Percentiles rank a stretch among this genome's conserved stretches.
Evolutionary conservation across 2,113 vertebrate genomes (phyloP).

Genomic region (Sinocyclocheilus rhinocerous): DNA sequence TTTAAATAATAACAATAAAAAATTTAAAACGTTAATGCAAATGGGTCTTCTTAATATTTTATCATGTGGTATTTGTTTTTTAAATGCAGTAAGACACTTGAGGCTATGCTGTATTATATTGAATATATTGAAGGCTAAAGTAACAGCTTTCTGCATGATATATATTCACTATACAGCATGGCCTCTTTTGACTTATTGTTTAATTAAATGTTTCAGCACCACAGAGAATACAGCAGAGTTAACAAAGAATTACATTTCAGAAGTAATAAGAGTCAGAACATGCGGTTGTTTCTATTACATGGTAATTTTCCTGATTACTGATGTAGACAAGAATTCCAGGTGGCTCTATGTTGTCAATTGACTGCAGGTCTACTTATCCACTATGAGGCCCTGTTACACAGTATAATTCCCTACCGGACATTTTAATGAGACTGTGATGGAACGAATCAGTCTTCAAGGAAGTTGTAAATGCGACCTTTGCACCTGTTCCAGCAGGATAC

Average conservation of each 20-base stretch:
- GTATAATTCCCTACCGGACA: neutral
- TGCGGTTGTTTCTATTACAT: neutral
- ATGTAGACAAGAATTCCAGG: neutral
- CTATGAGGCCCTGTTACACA: neutral
- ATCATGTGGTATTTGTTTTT: neutral
- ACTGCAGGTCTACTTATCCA: neutral
- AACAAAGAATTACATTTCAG: neutral
- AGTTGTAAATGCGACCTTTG: conserved; percentile 48
- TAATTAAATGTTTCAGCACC: neutral
- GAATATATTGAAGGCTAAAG: neutral
- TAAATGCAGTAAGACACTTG: neutral
- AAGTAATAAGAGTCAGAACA: neutral
- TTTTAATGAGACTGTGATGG: conserved; percentile 23
- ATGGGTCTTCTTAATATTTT: neutral
- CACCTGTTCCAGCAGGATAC: conserved; percentile 18
- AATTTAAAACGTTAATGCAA: neutral
- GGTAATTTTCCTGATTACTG: neutral
- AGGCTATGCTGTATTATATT: neutral
- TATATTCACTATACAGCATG: neutral
- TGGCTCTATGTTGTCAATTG: neutral
- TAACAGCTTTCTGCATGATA: neutral
- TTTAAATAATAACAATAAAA: neutral
- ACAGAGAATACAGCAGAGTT: neutral
- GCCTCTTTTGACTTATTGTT: conserved; percentile 5
- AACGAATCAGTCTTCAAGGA: conserved; percentile 24